Evolutionary conservation across 2,113 vertebrate species (phyloP), one percentile per base, ranked within the genome.

Genomic region (Hyperopisus bebe): DNA sequence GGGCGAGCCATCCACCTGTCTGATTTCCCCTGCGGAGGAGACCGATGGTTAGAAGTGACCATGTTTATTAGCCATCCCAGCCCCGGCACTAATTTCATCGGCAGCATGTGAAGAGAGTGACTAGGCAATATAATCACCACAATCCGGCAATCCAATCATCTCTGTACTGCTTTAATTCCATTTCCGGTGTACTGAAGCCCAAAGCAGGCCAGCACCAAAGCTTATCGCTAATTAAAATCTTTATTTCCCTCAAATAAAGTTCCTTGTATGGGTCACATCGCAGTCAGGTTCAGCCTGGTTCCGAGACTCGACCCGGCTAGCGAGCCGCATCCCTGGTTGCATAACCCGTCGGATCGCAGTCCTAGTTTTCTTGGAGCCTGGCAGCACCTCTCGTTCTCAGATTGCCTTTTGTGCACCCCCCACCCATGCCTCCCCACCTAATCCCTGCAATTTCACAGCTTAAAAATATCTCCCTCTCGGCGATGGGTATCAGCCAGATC

Each of bases 11-110:
- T 96, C 95, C 91, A 99, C 98, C 0, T 93, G 11, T 0, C 94
- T 95, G 89, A 98, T 92, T 91, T 98, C 96, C 91, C 98, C 98
- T 99, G 91, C 55, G 15, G 50, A 88, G 13, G 91, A 50, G 58
- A 7, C 83, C 10, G 17, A 86, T 53, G 39, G 15, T 86, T 42
- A 89, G 19, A 47, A 6, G 50, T 24, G 17, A 31, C 50, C 5
- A 0, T 51, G 24, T 53, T 87, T 39, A 39, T 35, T 53, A 39
- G 85, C 50, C 3, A 7, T 5, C 10, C 10, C 48, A 27, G 39
- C 77, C 4, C 27, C 66, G 7, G 2, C 44, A n/a, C 66, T 31
- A 24, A 70, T 82, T 51, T 50, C 46, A 46, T 39, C 35, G 17
- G 1, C 53, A 10, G 35, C 58, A 4, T 31, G 9, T 62, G 35